Evolutionary conservation across 2,888 invertebrate species (phyloP), one percentile per base, ranked within the genome.

Genomic region (Salticus scenicus): DNA sequence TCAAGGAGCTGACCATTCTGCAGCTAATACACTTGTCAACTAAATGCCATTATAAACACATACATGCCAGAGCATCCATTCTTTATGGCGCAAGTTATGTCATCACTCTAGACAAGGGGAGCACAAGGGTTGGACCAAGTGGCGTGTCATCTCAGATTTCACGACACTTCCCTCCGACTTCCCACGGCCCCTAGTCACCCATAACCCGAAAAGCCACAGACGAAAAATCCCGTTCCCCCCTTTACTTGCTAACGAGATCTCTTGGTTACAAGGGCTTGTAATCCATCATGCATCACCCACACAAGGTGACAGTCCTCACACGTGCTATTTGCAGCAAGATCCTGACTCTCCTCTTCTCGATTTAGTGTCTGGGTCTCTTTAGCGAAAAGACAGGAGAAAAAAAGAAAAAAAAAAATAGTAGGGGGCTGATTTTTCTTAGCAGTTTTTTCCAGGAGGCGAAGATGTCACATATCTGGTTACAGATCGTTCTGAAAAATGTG

Each of bases 221-320:
- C n/a, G n/a, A 33, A 67, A 67, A 72, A 73, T 73, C 72, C 66
- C 63, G 27, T 66, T 66, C 66, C 63, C 41, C 72, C 70, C 72
- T 72, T 42, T 41, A n/a, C 63, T 51, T 66, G 75, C 82, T 82
- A 82, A 82, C 82, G 82, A 82, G 82, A 76, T 82, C 75, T 76
- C 76, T 82, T 41, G 82, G 76, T 71, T 82, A 70, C 82, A 76
- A 82, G 76, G 82, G 82, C 71, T 76, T 63, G 71, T 37, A 70
- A 84, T 84, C 83, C 83, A 84, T 84, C 83, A 84, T 78, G 57
- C 72, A 77, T 78, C 78, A 73, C 57, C 77, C 72, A 77, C 77
- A 77, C 77, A 33, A 69, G 77, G 73, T 77, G 83, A 84, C 83
- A 77, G 83, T 73, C 71, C 70, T 75, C 81, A 69, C 75, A 70